Base-by-base conservation (phyloP, 2,888 invertebrate species). In the Sarcophaga rosellei region DNA sequence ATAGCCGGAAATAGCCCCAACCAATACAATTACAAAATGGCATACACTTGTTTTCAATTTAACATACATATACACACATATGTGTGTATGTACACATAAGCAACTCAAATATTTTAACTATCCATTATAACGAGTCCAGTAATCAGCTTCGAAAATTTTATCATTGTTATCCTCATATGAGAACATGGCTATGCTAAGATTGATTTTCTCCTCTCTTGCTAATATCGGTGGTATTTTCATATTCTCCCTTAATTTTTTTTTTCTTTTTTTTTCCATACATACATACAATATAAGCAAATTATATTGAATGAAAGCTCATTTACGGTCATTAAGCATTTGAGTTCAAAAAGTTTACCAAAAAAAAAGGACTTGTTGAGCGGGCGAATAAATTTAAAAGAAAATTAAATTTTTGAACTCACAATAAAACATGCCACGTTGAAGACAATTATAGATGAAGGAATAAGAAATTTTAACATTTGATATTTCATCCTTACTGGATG, bases 1-100 rank as follows among this genome's bases (percentile, higher is more conserved):
- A 73, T 83, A 73, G 62, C 62, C 68, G 83, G 62, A 73, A 78
- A 73, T 57, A 72, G 25, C 68, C 12, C 47, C 77, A 73, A 73
- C 59, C 62, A 77, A 62, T 47, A 62, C 20, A 45, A 81, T n/a
- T 57, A 20, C 45, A 59, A 20, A 63, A 53, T 35, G 35, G 10
- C 25, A 76, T 57, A 59, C 11, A n/a, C 17, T 53, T 47, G 15
- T 47, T 47, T 47, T 15, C 15, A 47, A 15, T 11, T 47, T 47
- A 3, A 12, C 17, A 59, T 2, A 20, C 15, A 53, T 53, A 12
- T 53, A 72, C 44, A 20, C 5, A 11, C 35, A 44, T 6, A 63
- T 21, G 57, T 6, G 57, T 21, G 57, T 17, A 21, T 20, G 15
- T 25, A n/a, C 35, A 44, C 25, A 35, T 53, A 47, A 35, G 20